Base-by-base conservation (phyloP, 2,797 vertebrate genomes). In the Apodemus agrarius region DNA sequence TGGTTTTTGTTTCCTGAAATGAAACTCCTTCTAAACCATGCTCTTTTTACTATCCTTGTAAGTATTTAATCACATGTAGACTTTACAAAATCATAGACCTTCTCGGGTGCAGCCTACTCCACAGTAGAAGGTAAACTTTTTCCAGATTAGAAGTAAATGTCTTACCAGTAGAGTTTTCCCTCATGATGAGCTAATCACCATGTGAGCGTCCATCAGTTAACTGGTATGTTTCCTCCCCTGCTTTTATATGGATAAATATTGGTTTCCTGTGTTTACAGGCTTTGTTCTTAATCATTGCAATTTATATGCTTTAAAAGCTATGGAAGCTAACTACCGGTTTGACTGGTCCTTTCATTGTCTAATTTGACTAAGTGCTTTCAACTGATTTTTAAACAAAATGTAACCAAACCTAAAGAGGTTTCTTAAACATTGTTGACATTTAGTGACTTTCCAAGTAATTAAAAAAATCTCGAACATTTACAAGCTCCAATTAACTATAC, bases 301-400 rank as follows among this genome's bases (percentile, higher is more conserved):
- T 59, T 92, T 88, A 19, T 59, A 34, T 86, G 86, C 21, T 84
- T 57, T 76, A 80, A 95, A 93, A 78, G 2, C 37, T 90, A 83
- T 54, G 4, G 10, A 52, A 86, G 63, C 43, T 46, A 40, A 65
- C 31, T 17, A 34, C 26, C 2, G 0, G 34, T 84, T 75, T 54
- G n/a, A 22, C 75, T 81, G 34, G 46, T 90, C 22, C 24, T 81
- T 31, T 90, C 69, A n/a, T 57, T 95, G 37, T 95, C 75, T 95
- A 95, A 95, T 90, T 93, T 87, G 34, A 81, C 74, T 90, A 78
- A 81, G 65, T n/a, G 91, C n/a, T 92, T 94, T 16, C 61, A 93
- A 65, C n/a, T 88, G 67, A 93, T 80, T 92, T 92, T 92, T 69
- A 21, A 69, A 87, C 40, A 83, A 91, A 95, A 87, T 59, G 6